phyloP scores from a whole-genome alignment of 2,113 vertebrate species.

The Arenaria interpres region DNA sequence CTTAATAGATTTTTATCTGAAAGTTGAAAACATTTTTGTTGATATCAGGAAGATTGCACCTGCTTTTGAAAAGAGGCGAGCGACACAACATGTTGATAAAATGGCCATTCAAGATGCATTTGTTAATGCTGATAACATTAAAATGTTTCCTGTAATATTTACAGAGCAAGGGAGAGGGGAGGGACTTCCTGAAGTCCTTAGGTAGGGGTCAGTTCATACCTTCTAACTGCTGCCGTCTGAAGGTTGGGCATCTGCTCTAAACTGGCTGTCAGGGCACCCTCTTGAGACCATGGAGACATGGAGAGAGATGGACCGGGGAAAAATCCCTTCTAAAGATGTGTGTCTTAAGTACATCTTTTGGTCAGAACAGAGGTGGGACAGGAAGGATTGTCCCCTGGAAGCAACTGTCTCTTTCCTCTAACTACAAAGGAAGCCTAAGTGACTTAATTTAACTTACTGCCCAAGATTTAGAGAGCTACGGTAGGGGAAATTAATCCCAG shows the following conservation, averaged over 20 bases:
- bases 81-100: constrained; percentile 12
- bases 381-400: not conserved
- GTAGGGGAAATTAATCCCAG: constrained; percentile 8
- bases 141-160: constrained; percentile 5
- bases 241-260: not conserved
- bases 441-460: constrained; percentile 3
- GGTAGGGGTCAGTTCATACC: not conserved
- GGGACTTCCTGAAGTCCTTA: not conserved
- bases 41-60: constrained; percentile 16
- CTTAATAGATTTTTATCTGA: constrained; percentile 59
- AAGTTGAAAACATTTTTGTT: constrained; percentile 38
- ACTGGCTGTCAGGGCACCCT: not conserved
- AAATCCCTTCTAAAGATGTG: not conserved
- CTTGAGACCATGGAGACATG: not conserved
- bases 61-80: not conserved
- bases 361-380: not conserved
- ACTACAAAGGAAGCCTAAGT: not conserved
- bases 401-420: not conserved
- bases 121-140: constrained; percentile 35
- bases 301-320: not conserved
- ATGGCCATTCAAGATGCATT: constrained; percentile 24
- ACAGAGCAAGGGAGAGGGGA: not conserved
- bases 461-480: not conserved
- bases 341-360: not conserved
- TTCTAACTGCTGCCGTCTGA: not conserved